Evolutionary conservation across 2,888 invertebrate genomes (phyloP).

Genomic region (Serripes groenlandicus): DNA sequence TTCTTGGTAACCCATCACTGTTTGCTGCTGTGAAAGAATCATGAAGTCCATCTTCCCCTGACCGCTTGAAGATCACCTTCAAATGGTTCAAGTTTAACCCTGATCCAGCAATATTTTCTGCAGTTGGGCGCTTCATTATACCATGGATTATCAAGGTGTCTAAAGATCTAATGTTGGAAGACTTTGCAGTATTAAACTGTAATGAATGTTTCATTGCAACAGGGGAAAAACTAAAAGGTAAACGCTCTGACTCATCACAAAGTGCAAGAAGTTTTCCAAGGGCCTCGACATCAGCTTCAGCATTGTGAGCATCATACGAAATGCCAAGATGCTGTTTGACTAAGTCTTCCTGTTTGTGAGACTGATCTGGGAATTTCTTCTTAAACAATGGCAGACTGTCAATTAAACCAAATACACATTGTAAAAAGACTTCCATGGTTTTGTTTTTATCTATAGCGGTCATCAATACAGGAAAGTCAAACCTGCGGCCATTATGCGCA

Average conservation of each 20-base stretch:
- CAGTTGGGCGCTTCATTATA: slow-evolving; percentile 28
- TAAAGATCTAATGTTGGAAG: slow-evolving; percentile 26
- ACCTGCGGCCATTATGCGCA: slow-evolving; percentile 54
- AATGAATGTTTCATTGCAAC: slow-evolving; percentile 3
- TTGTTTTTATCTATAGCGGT: slow-evolving; percentile 1
- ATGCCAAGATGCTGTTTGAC: background rate
- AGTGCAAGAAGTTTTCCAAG: background rate
- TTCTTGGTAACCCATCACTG: slow-evolving; percentile 23
- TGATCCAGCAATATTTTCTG: slow-evolving; percentile 54
- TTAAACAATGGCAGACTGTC: slow-evolving; percentile 37
- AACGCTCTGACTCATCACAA: background rate
- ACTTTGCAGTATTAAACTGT: slow-evolving; percentile 27
- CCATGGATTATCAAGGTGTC: slow-evolving; percentile 15
- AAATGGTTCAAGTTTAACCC: slow-evolving; percentile 34
- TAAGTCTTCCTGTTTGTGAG: slow-evolving; percentile 42
- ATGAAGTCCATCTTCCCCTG: slow-evolving; percentile 40
- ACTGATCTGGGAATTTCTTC: slow-evolving; percentile 23
- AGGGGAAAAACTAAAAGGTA: slow-evolving; percentile 19
- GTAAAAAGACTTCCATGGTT: background rate
- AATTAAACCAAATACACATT: slow-evolving; percentile 27
- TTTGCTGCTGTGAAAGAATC: slow-evolving; percentile 33
- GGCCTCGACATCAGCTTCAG: slow-evolving; percentile 34
- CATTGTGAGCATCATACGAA: slow-evolving; percentile 52
- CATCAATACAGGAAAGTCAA: slow-evolving; percentile 51
- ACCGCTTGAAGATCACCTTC: slow-evolving; percentile 4